Base-by-base conservation (phyloP, 2,797 vertebrate genomes). In the Eremophila alpestris region DNA sequence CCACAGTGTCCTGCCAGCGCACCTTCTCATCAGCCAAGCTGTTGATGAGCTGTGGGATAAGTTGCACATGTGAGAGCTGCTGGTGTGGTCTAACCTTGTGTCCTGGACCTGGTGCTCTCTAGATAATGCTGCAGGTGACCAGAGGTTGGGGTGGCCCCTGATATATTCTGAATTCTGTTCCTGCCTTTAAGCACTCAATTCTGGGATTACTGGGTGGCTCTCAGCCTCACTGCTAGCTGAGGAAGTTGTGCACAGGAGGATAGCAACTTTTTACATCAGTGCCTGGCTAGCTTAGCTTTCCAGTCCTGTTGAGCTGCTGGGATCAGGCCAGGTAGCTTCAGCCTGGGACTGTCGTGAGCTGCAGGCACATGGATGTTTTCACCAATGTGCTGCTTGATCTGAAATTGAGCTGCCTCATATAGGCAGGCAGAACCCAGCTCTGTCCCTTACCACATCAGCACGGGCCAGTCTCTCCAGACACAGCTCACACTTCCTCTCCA, bases 1-100 rank as follows among this genome's bases (percentile, higher is more conserved):
- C 95, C 30, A 99, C 98, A 0, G 98, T 98, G 82, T 99, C 98
- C 90, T 97, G 98, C 99, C 99, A 99, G 74, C 98, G 98, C 58
- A 98, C 97, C 86, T 98, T 98, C 96, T 99, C 99, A 54, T 99
- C 99, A 22, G 99, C 98, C 87, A 99, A 96, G 55, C 98, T 99
- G 6, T 97, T 98, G 78, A 99, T 98, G 83, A 99, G 98, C 99
- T 99, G 96, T 43, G 70, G 80, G 64, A 64, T 48, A 83, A 93
- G 51, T 45, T 76, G 22, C 10, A 55, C 9, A 5, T 1, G 6
- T 88, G 70, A 95, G 73, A 96, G 34, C 14, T 74, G 55, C 75
- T 76, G 6, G 6, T 52, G 32, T 48, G 21, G 45, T 49, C 49
- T 67, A 54, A 49, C 43, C 29, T 19, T 14, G 17, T 38, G 16